Evolutionary conservation across 1,140 invertebrate species (phyloP).

Genomic region (Gonioctena quinquepunctata): DNA sequence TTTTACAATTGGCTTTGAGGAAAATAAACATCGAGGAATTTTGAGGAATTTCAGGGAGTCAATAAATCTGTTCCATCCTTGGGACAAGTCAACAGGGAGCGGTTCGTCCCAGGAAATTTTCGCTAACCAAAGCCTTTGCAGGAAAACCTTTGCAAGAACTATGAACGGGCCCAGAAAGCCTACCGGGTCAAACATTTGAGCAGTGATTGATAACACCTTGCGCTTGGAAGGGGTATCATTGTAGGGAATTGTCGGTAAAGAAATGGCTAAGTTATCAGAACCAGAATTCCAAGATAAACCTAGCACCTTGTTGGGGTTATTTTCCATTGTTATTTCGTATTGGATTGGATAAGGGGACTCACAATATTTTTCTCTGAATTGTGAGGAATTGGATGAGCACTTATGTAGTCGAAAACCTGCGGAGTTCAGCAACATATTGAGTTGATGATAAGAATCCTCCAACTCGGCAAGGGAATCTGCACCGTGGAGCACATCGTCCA

Average conservation of each 20-base stretch:
- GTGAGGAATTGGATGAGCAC: conserved; percentile 16
- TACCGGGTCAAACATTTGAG: conserved; percentile 37
- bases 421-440: conserved; percentile 2
- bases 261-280: conserved; percentile 15
- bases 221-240: conserved; percentile 21
- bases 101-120: conserved; percentile 31
- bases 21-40: conserved; percentile 7
- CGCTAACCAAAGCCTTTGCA: conserved; percentile 31
- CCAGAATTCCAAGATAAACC: conserved; percentile 8
- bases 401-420: conserved; percentile 18
- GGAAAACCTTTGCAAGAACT: conserved; percentile 31
- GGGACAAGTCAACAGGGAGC: conserved; percentile 25
- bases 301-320: conserved; percentile 8
- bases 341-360: background rate
- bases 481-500: conserved; percentile 32
- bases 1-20: background rate
- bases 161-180: conserved; percentile 34
- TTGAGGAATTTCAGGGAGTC: background rate
- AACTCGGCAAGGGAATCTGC: background rate
- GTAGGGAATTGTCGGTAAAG: conserved; percentile 35
- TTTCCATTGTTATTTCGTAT: conserved; percentile 7
- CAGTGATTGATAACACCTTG: background rate
- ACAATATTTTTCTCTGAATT: background rate
- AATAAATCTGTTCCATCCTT: conserved; percentile 35
- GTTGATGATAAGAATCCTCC: background rate